These are phyloP conservation scores for Holothuria leucospilota DNA, from an alignment of 53 echinoderm and acorn worm species.

Conservation along the genomic window DNA sequence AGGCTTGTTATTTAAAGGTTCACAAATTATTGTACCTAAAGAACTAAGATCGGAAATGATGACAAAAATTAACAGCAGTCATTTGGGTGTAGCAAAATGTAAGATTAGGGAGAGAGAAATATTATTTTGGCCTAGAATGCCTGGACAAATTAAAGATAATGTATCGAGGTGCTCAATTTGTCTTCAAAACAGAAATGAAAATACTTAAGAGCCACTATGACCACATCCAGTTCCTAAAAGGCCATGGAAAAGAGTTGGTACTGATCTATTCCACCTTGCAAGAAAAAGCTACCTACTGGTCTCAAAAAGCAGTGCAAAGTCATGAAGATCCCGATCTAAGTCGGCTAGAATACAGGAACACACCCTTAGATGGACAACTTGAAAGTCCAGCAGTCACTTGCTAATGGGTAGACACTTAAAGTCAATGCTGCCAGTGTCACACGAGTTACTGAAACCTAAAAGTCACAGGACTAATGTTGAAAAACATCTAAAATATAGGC, in stretches of 20 bases:
- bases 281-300: not conserved
- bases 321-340: slow-evolving; percentile 29
- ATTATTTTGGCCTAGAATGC: no score
- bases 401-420: slow-evolving; percentile 1
- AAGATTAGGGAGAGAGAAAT: no score
- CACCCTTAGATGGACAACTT: slow-evolving; percentile 21
- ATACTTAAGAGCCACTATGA: not conserved
- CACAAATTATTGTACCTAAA: no score
- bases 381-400: slow-evolving; percentile 19
- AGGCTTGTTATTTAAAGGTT: no score
- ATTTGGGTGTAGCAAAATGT: no score
- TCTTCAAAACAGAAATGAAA: not conserved
- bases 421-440: no score
- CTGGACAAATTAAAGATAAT: no score
- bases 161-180: not conserved
- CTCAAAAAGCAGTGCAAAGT: slow-evolving; percentile 15
- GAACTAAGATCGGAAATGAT: no score
- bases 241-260: not conserved
- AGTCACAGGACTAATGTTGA: no score
- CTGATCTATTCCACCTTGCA: not conserved
- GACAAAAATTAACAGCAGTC: no score
- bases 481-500: no score
- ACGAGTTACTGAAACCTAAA: no score
- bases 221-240: not conserved
- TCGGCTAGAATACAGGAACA: slow-evolving; percentile 23